Evolutionary conservation across 2,797 vertebrate species (phyloP).

Genomic region (Anguilla anguilla): DNA sequence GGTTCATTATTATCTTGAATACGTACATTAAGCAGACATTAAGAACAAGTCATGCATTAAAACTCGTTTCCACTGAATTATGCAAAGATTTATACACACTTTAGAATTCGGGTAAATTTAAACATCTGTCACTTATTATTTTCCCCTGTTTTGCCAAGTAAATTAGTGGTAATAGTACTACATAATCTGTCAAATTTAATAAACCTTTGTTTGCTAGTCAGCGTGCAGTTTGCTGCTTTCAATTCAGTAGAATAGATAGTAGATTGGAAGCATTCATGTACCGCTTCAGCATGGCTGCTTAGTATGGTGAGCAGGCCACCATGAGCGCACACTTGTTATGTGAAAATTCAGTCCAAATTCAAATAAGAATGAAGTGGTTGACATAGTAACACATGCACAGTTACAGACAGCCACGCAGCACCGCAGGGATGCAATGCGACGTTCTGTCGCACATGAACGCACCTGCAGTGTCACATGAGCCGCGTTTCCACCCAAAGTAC

Average conservation of each 20-base stretch:
- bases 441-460: neutral
- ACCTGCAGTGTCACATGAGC: neutral
- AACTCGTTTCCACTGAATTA: neutral
- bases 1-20: neutral
- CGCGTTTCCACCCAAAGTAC: neutral
- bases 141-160: neutral
- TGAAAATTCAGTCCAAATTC: neutral
- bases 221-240: neutral
- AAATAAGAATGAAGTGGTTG: conserved; percentile 1
- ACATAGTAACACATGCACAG: neutral
- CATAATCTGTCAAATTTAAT: neutral
- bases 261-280: conserved; percentile 14
- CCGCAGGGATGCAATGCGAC: neutral
- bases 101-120: neutral
- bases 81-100: neutral
- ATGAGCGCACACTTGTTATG: conserved; percentile 1
- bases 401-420: conserved; percentile 19
- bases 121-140: neutral
- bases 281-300: neutral
- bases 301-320: neutral
- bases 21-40: neutral
- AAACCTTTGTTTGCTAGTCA: neutral
- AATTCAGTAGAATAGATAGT: neutral
- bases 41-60: neutral
- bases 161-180: neutral